Evolutionary conservation across 1,140 invertebrate species (phyloP), one percentile per base, ranked within the genome.

Genomic region (Drosophila arawakana): DNA sequence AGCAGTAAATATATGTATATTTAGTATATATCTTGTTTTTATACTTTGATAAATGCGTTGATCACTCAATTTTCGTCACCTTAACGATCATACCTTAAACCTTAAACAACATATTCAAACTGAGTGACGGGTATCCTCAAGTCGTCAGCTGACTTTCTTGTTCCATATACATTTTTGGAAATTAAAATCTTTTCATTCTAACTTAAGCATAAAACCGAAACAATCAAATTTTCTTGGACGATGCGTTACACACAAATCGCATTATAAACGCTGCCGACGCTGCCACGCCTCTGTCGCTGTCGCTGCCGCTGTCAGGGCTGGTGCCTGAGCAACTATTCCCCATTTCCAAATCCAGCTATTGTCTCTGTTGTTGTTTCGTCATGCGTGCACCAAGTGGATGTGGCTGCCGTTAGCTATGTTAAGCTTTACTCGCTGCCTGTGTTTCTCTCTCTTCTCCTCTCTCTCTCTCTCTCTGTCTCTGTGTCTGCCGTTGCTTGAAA

Each of bases 331-430:
- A 69, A 30, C 35, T 25, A 69, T 61, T 61, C 57, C 47, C 47
- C 43, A 62, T 70, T 54, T 7, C 11, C 30, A 62, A 46, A 39
- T 21, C 15, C 37, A 41, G n/a, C 67, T 57, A 55, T 63, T 57
- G 11, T 59, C 41, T 34, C 7, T 68, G 35, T 52, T 63, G 47
- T 63, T 34, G 43, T 49, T 57, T 41, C 83, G 84, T 84, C 81
- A 84, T 84, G 81, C 81, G 81, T 80, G 61, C 76, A 80, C 58
- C 81, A 69, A 80, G 81, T 83, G 81, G 66, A 61, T 76, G 46
- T 70, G 46, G 76, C 62, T 61, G 62, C 62, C 30, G 30, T 43
- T n/a, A 55, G 62, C 49, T 50, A 50, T 60, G 43, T 37, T 25
- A 39, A 68, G 54, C 43, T 50, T n/a, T 75, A 52, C 34, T 8